Conservation (phyloP, 1,140 invertebrate species). For the Drosophila funebris region DNA sequence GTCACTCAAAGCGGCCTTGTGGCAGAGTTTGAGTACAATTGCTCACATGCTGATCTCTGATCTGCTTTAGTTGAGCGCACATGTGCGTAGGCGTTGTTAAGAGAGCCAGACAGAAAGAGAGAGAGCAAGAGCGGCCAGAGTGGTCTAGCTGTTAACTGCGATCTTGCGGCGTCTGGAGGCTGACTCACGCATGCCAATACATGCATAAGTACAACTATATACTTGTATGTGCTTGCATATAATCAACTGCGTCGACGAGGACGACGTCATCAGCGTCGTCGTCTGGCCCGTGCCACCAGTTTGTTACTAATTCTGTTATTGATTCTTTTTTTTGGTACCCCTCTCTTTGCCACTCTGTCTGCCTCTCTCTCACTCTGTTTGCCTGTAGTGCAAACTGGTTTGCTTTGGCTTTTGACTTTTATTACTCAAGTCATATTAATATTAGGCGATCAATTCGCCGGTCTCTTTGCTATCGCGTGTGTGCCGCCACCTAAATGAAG, state of each 20-base stretch:
- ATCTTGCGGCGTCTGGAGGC: slow-evolving; percentile 33
- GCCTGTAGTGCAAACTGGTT: slow-evolving; percentile 30
- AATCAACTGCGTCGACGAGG: slow-evolving; percentile 11
- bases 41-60: not conserved
- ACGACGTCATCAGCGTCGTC: slow-evolving; percentile 42
- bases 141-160: slow-evolving; percentile 19
- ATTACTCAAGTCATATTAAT: slow-evolving; percentile 2
- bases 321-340: slow-evolving; percentile 19
- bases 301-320: slow-evolving; percentile 15
- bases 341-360: not conserved
- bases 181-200: slow-evolving; percentile 32
- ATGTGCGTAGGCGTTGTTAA: slow-evolving; percentile 33
- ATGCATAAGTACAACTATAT: not conserved
- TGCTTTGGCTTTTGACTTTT: slow-evolving; percentile 14
- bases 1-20: not conserved
- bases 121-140: not conserved
- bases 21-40: not conserved
- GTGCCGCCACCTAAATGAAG: slow-evolving; percentile 39
- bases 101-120: not conserved
- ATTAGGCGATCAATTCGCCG: slow-evolving; percentile 41
- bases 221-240: not conserved
- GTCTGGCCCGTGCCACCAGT: slow-evolving; percentile 13
- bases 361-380: not conserved
- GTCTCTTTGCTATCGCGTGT: slow-evolving; percentile 59
- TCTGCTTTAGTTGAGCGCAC: not conserved